Percentiles rank a stretch among this genome's conserved stretches.
These are phyloP conservation scores for Branchipolynoe longqiensis DNA, from an alignment of 2,888 invertebrate species.

Conservation along the genomic window DNA sequence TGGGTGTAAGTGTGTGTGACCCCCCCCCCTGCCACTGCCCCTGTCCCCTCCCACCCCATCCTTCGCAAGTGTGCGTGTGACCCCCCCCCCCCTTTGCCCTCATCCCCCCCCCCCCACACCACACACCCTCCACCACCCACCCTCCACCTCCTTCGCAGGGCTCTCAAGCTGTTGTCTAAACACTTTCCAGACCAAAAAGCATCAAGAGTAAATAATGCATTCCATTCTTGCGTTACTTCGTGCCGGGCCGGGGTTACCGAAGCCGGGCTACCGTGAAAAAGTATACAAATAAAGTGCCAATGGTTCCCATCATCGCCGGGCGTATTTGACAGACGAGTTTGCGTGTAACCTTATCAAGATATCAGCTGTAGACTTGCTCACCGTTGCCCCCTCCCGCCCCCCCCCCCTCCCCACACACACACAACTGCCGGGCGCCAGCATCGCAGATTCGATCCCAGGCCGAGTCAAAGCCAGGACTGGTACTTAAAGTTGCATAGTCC, in stretches of 20 bases:
- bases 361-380: background rate
- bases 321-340: conserved; percentile 47
- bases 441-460: too few species aligned
- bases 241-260: conserved; percentile 33
- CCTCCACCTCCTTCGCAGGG: conserved; percentile 21
- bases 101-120: too few species aligned
- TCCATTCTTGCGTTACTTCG: conserved; percentile 38
- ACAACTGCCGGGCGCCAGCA: background rate
- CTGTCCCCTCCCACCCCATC: too few species aligned
- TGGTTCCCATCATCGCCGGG: conserved; percentile 50
- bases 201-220: conserved; percentile 51
- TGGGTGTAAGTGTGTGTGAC: too few species aligned
- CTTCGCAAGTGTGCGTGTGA: too few species aligned
- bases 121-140: conserved; percentile 4
- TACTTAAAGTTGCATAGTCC: too few species aligned
- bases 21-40: too few species aligned
- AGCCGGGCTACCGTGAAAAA: conserved; percentile 32
- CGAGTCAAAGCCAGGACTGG: too few species aligned
- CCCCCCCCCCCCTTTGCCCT: too few species aligned
- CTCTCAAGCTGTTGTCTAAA: conserved; percentile 47
- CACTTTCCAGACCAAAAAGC: conserved; percentile 46
- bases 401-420: background rate
- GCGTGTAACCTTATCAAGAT: conserved; percentile 50
- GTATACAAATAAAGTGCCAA: conserved; percentile 43
- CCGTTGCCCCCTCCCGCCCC: background rate